phyloP scores from a whole-genome alignment of 2,113 vertebrate species.

The Neomonachus schauinslandi region DNA sequence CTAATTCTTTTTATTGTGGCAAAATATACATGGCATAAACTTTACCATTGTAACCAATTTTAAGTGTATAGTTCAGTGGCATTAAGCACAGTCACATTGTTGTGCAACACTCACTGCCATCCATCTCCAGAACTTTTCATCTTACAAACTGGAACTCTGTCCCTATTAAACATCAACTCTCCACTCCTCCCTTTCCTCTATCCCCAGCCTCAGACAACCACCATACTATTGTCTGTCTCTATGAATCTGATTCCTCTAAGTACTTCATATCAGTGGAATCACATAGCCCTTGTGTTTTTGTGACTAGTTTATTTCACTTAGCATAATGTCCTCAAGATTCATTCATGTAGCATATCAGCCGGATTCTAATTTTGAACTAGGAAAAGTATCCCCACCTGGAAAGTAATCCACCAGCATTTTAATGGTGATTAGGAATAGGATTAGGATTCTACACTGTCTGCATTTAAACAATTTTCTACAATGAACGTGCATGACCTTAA shows the following conservation, averaged over 20 bases:
- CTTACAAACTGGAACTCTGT: neutral
- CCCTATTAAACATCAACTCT: neutral
- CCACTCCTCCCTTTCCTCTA: neutral
- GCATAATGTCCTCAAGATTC: neutral
- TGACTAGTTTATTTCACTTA: neutral
- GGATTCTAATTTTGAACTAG: neutral
- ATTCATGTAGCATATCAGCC: neutral
- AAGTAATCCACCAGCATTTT: neutral
- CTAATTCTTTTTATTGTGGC: neutral
- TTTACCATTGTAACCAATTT: neutral
- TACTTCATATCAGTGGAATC: neutral
- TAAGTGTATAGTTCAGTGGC: neutral
- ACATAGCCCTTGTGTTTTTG: neutral
- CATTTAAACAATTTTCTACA: neutral
- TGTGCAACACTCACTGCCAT: neutral
- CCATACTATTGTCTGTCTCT: neutral
- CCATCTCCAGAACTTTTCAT: neutral
- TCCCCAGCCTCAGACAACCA: neutral
- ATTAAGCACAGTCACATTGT: neutral
- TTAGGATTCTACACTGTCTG: neutral
- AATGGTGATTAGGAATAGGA: neutral
- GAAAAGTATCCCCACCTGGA: neutral
- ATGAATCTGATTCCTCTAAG: neutral
- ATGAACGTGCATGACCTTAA: neutral
- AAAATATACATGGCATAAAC: neutral